A percentile compares a stretch with the other conserved stretches of the same genome.
Conservation (phyloP, 2,113 vertebrate species). For the Puffinus mauretanicus region DNA sequence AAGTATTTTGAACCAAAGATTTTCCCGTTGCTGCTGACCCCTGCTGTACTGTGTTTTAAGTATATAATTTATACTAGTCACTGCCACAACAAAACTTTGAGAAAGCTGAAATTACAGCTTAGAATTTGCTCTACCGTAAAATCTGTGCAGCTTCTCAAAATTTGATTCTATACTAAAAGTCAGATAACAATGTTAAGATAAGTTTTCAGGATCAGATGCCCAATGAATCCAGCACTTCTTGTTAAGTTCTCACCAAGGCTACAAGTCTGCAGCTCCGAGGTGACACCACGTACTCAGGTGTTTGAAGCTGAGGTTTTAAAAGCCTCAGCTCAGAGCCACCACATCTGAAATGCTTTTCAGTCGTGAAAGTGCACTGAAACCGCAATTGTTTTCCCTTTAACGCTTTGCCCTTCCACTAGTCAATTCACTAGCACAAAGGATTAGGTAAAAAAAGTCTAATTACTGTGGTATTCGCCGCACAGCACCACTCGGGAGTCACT, state of each 20-base stretch:
- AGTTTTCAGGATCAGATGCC: background rate
- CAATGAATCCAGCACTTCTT: background rate
- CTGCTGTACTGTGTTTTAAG: background rate
- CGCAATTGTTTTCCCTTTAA: background rate
- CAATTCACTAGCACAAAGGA: background rate
- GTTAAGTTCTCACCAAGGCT: background rate
- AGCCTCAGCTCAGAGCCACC: background rate
- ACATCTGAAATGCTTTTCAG: background rate
- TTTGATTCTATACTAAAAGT: background rate
- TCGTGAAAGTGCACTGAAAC: rapidly evolving
- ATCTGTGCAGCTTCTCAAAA: background rate
- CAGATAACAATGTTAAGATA: rapidly evolving
- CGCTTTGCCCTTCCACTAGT: background rate
- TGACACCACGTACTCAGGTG: rapidly evolving
- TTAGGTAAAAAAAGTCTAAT: background rate
- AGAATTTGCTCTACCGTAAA: background rate
- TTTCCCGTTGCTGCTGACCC: background rate
- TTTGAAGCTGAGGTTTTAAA: background rate
- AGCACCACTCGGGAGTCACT: background rate
- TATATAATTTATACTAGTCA: background rate
- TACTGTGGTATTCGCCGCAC: background rate
- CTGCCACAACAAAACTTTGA: background rate
- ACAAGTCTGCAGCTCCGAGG: background rate
- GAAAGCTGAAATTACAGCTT: background rate
- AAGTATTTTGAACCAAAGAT: background rate